Conservation (phyloP, 2,113 vertebrate species). For the Cyrtonyx montezumae region DNA sequence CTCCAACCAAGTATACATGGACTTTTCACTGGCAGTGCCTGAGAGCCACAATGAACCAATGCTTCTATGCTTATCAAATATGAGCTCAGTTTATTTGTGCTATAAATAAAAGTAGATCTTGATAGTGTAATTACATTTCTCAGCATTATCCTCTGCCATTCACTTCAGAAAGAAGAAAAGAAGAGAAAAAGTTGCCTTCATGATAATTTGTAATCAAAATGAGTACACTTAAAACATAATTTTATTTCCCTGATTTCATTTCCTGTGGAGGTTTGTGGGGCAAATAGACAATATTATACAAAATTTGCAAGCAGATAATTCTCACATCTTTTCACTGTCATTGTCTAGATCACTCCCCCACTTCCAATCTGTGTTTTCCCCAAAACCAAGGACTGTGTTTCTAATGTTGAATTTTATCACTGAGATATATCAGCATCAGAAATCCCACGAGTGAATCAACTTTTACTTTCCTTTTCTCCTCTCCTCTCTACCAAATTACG, state of each 20-base stretch:
- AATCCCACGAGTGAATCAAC: not conserved
- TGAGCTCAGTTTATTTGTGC: slow-evolving; percentile 62
- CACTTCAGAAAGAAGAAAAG: slow-evolving; percentile 51
- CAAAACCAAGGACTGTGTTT: not conserved
- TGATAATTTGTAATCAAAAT: slow-evolving; percentile 70
- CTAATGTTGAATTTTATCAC: not conserved
- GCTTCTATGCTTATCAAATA: slow-evolving; percentile 25
- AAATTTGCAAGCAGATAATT: slow-evolving; percentile 2
- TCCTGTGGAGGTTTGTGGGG: slow-evolving; percentile 51
- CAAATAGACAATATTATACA: slow-evolving; percentile 47
- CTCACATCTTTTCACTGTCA: not conserved
- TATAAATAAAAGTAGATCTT: slow-evolving; percentile 72
- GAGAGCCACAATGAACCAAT: slow-evolving; percentile 14
- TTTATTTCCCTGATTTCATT: slow-evolving; percentile 65
- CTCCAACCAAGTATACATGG: not conserved
- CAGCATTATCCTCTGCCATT: slow-evolving; percentile 65
- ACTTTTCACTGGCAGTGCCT: not conserved
- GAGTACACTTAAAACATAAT: slow-evolving; percentile 67
- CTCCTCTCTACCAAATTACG: not conserved
- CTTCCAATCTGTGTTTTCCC: not conserved
- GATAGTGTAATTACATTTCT: slow-evolving; percentile 71
- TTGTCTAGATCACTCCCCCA: not conserved
- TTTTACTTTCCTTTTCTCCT: slow-evolving; percentile 3
- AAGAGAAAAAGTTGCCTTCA: slow-evolving; percentile 32
- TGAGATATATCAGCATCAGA: not conserved